Conservation (phyloP, 2,113 vertebrate genomes). For the Thomomys bottae region DNA sequence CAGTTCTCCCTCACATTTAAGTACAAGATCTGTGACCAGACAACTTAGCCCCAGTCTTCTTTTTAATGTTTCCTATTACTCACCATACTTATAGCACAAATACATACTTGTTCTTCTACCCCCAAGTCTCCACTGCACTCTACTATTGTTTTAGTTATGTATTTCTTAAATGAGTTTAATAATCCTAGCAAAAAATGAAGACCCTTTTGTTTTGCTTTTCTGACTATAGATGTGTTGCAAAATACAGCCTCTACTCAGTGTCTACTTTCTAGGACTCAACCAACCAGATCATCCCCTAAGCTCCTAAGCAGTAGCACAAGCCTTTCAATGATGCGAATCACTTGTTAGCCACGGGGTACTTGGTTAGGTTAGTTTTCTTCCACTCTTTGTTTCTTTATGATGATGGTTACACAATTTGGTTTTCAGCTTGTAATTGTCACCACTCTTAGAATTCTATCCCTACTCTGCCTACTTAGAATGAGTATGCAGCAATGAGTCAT, state of each 20-base stretch:
- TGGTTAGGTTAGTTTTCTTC: neutral
- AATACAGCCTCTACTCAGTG: neutral
- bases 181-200: conserved; percentile 47
- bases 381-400: neutral
- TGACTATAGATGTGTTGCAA: neutral
- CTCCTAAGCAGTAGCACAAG: neutral
- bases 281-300: neutral
- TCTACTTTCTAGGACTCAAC: neutral
- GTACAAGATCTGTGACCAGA: neutral
- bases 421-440: conserved; percentile 40
- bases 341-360: neutral
- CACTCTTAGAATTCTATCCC: conserved; percentile 9
- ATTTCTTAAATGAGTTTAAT: neutral
- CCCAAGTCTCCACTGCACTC: neutral
- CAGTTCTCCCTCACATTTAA: too few relatives aligned
- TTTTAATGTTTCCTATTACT: neutral
- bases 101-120: neutral
- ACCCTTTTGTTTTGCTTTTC: neutral
- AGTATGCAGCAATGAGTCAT: neutral
- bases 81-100: neutral
- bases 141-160: neutral
- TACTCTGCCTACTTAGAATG: neutral
- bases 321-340: neutral
- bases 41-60: too few relatives aligned
- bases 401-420: neutral